These are phyloP conservation scores for Microcebus jonahi DNA, from an alignment of 2,113 vertebrate species.

Conservation along the genomic window DNA sequence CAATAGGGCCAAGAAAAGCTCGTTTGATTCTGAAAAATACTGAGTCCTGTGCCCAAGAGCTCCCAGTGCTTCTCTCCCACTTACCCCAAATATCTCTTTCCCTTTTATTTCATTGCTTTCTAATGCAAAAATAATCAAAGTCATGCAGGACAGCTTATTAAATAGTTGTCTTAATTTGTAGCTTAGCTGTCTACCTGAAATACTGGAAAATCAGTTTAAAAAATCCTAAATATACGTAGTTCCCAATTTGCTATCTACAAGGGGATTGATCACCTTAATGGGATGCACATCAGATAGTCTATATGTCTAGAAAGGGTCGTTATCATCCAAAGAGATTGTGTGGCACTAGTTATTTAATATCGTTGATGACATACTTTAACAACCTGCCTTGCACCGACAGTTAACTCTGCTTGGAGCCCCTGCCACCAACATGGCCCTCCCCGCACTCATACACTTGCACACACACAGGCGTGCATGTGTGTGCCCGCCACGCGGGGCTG, in stretches of 20 bases:
- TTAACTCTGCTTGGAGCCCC: background rate
- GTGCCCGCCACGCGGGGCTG: background rate
- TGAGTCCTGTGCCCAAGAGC: background rate
- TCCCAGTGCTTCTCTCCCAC: background rate
- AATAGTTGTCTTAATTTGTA: background rate
- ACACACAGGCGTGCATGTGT: background rate
- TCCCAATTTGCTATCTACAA: background rate
- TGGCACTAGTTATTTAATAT: background rate
- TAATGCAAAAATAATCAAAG: background rate
- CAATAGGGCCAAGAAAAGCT: background rate
- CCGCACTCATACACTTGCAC: fast-evolving
- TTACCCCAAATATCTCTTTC: background rate
- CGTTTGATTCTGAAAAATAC: constrained; percentile 32
- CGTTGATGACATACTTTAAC: background rate
- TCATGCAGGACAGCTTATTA: background rate
- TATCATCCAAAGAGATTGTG: background rate
- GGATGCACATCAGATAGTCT: background rate
- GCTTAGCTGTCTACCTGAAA: background rate
- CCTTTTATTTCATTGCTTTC: background rate
- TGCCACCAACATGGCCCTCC: background rate
- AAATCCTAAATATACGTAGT: background rate
- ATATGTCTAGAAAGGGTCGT: background rate
- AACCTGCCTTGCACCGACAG: background rate
- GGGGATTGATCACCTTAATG: background rate
- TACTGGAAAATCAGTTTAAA: background rate